phyloP scores from a whole-genome alignment of 2,888 invertebrate genomes.

The Acleris cristana region DNA sequence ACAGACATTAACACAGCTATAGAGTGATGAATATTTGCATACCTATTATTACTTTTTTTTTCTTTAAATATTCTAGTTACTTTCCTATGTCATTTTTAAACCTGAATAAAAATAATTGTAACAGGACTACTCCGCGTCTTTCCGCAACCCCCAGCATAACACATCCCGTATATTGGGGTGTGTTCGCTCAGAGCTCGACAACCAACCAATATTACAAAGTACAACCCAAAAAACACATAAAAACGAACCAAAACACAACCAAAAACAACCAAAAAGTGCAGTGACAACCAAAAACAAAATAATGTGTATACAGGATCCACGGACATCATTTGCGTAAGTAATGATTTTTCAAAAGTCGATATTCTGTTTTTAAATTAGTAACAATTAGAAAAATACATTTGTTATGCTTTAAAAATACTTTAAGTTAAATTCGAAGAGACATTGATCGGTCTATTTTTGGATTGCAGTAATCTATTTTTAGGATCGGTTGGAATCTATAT shows the following conservation, averaged over 20 bases:
- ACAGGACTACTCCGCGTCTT: constrained; percentile 52
- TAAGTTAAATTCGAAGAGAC: not conserved
- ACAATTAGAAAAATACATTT: too few species aligned
- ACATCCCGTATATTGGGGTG: constrained; percentile 73
- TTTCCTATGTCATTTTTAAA: too few species aligned
- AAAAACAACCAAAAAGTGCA: constrained; percentile 37
- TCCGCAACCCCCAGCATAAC: constrained; percentile 60
- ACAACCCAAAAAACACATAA: constrained; percentile 61
- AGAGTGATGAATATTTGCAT: too few species aligned
- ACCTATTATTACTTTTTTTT: too few species aligned
- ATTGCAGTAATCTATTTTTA: constrained; percentile 27
- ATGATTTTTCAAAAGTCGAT: constrained; percentile 56
- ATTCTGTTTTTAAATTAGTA: not conserved
- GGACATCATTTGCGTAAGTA: constrained; percentile 55
- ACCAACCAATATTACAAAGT: constrained; percentile 63
- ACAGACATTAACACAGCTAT: too few species aligned
- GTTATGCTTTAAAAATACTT: not conserved
- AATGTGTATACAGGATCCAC: constrained; percentile 31
- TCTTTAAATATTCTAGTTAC: too few species aligned
- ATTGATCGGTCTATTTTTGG: constrained; percentile 33
- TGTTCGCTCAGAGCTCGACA: constrained; percentile 66
- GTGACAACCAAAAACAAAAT: constrained; percentile 32
- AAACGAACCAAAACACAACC: constrained; percentile 43
- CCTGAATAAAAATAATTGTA: constrained; percentile 40
- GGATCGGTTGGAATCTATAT: not conserved